These are phyloP conservation scores for Ochotona curzoniae DNA, from an alignment of 2,113 vertebrate species.

Conservation along the genomic window DNA sequence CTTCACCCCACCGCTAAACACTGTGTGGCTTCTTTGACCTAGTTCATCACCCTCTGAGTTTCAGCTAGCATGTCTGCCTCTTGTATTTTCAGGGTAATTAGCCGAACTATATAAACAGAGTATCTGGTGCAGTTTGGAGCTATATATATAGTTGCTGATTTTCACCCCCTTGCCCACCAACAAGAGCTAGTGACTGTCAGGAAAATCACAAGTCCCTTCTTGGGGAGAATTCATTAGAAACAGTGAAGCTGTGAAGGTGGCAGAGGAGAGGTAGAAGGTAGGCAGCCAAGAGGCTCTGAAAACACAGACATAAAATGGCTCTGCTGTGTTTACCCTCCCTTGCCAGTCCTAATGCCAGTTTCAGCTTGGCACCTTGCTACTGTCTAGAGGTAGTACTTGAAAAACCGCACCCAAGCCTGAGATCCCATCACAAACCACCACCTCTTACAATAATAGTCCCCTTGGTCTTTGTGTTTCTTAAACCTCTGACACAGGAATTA, in stretches of 20 bases:
- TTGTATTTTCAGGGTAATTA: neutral
- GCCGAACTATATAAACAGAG: neutral
- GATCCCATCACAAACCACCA: conserved; percentile 73
- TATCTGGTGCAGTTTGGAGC: neutral
- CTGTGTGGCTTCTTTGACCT: neutral
- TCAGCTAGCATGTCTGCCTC: neutral
- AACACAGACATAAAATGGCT: conserved; percentile 71
- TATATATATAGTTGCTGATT: neutral
- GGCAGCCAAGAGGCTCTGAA: conserved; percentile 29
- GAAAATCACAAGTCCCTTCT: neutral
- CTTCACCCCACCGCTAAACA: neutral
- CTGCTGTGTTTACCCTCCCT: conserved; percentile 60
- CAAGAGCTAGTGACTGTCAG: neutral
- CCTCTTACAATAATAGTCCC: conserved; percentile 71
- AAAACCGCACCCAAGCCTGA: conserved; percentile 74
- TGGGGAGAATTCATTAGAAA: neutral
- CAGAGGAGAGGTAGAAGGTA: neutral
- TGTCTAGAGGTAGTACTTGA: conserved; percentile 63
- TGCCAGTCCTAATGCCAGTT: conserved; percentile 63
- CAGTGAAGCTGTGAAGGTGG: neutral
- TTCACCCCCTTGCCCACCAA: neutral
- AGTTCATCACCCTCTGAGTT: neutral
- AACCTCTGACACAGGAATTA: conserved; percentile 56
- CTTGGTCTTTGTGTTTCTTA: conserved; percentile 40
- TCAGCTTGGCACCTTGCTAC: conserved; percentile 71